These are phyloP conservation scores for Theodoxus fluviatilis DNA, from an alignment of 2,888 invertebrate species.

Conservation along the genomic window DNA sequence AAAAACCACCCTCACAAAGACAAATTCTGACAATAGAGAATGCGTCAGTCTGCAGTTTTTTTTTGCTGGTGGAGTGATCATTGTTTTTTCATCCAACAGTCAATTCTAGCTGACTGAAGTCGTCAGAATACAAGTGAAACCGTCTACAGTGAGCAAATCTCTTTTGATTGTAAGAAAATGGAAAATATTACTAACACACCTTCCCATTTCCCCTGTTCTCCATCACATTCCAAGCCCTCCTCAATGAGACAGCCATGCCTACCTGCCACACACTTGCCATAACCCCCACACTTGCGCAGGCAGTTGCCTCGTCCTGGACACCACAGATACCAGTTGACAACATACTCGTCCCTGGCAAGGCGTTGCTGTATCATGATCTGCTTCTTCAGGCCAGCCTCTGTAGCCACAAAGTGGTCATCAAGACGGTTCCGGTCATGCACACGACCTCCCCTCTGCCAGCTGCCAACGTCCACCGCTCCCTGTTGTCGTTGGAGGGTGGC, in stretches of 20 bases:
- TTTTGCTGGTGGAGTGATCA: too few species aligned
- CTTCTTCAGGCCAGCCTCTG: conserved; percentile 43
- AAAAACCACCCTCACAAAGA: too few species aligned
- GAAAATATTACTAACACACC: background rate
- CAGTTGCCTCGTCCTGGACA: conserved; percentile 60
- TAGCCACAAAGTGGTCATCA: conserved; percentile 55
- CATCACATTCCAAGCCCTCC: too few species aligned
- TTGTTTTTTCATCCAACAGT: too few species aligned
- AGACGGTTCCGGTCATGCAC: conserved; percentile 51
- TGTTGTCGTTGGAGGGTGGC: conserved; percentile 42
- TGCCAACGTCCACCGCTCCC: conserved; percentile 46
- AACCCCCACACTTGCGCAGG: conserved; percentile 54
- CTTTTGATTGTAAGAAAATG: background rate
- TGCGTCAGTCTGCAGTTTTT: too few species aligned
- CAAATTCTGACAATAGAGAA: too few species aligned
- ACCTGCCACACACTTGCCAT: conserved; percentile 50
- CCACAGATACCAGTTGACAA: conserved; percentile 60
- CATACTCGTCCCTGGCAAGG: conserved; percentile 49
- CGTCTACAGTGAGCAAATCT: too few species aligned
- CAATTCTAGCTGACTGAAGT: too few species aligned
- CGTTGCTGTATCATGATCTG: conserved; percentile 39
- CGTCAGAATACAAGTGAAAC: too few species aligned
- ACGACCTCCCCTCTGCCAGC: conserved; percentile 48
- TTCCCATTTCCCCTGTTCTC: background rate
- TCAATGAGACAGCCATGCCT: conserved; percentile 28